phyloP scores from a whole-genome alignment of 1,140 invertebrate genomes.

The Neodiprion fabricii region DNA sequence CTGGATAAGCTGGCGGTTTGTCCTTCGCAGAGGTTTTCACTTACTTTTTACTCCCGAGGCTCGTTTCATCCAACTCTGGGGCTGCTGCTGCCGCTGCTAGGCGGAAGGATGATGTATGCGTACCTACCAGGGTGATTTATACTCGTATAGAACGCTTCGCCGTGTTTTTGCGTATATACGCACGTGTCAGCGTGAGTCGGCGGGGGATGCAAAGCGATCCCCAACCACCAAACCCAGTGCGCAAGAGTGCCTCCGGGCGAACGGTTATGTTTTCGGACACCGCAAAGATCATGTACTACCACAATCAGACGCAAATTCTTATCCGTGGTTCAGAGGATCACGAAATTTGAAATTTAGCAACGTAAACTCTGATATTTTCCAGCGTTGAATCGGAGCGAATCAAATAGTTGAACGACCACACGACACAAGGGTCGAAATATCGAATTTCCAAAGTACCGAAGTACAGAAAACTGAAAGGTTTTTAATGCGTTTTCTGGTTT shows the following conservation, averaged over 20 bases:
- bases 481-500: no score
- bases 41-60: constrained; percentile 38
- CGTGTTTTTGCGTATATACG: neutral
- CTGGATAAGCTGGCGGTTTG: constrained; percentile 46
- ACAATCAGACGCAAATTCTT: no score
- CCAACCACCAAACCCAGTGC: neutral
- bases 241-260: neutral
- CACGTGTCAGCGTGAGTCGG: neutral
- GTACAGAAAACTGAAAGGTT: no score
- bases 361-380: no score
- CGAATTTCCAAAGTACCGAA: no score
- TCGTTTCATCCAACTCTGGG: constrained; percentile 16
- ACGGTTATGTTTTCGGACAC: no score
- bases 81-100: neutral
- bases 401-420: no score
- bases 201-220: neutral
- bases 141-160: constrained; percentile 27
- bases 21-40: constrained; percentile 41
- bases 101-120: constrained; percentile 38
- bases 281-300: no score
- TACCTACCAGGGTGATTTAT: constrained; percentile 36
- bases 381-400: no score
- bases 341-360: no score
- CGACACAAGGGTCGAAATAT: no score
- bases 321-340: no score